Conservation (phyloP, 1,140 invertebrate genomes). For the Elysia chlorotica region DNA sequence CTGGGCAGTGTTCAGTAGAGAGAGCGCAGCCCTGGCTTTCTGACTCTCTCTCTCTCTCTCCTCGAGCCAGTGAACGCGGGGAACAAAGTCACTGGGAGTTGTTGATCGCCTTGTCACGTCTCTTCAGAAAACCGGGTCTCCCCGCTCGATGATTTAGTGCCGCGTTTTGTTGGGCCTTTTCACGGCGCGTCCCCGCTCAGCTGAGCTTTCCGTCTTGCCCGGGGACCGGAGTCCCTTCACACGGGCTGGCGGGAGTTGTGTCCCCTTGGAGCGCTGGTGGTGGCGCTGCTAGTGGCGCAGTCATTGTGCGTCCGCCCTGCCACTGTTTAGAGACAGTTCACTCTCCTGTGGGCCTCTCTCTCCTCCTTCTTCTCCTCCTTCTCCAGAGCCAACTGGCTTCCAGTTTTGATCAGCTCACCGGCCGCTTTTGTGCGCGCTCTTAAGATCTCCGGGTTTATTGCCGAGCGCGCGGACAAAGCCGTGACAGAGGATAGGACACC, state of each 20-base stretch:
- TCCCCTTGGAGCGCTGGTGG: no score
- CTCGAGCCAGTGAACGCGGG: no score
- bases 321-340: conserved; percentile 24
- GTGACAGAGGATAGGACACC: conserved; percentile 25
- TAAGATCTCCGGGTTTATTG: conserved; percentile 35
- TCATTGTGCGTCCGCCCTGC: no score
- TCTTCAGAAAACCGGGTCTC: conserved; percentile 10
- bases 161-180: conserved; percentile 18
- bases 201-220: conserved; percentile 20
- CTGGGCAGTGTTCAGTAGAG: no score
- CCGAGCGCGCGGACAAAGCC: conserved; percentile 25
- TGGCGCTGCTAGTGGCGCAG: no score
- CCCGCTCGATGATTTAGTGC: conserved; percentile 25
- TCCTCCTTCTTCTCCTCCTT: no score
- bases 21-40: no score
- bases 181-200: background rate
- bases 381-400: conserved; percentile 8
- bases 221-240: no score
- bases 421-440: conserved; percentile 29
- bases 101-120: conserved; percentile 26
- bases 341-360: background rate
- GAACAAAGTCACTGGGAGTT: no score
- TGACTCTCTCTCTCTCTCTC: no score
- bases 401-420: conserved; percentile 29
- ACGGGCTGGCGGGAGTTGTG: no score